Evolutionary conservation across 2,888 invertebrate species (phyloP).

Genomic region (Frankliniella fusca): DNA sequence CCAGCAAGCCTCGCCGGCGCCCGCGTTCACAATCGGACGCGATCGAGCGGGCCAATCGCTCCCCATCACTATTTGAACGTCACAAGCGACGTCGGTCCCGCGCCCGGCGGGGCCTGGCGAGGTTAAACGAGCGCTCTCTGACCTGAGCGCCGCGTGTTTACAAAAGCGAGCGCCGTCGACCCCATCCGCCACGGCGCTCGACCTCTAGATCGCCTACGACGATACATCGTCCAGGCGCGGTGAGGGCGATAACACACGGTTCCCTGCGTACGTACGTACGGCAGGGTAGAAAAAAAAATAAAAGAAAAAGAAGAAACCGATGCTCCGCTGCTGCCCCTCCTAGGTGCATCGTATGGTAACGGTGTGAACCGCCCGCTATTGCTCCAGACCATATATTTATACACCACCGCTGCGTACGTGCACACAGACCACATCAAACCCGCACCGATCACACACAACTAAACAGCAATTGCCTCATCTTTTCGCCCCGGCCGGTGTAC

Average conservation of each 20-base stretch:
- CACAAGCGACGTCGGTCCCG: no score
- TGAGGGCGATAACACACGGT: background rate
- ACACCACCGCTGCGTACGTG: background rate
- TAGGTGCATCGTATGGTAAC: background rate
- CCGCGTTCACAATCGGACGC: no score
- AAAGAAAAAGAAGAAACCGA: background rate
- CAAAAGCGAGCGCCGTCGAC: background rate
- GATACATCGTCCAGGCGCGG: no score
- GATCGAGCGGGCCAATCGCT: no score
- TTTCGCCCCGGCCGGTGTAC: no score
- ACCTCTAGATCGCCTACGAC: background rate
- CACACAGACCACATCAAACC: background rate
- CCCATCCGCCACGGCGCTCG: background rate
- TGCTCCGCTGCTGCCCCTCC: background rate
- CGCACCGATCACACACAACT: background rate
- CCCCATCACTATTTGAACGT: no score
- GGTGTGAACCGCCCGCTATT: background rate
- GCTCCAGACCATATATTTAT: slow-evolving; percentile 17
- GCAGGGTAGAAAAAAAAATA: background rate
- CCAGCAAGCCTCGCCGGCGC: no score
- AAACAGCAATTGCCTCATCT: background rate
- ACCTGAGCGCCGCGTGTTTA: background rate
- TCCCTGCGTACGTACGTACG: background rate
- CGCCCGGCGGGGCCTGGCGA: no score
- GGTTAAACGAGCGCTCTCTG: background rate